phyloP scores from a whole-genome alignment of 2,113 vertebrate genomes.

The Hassar affinis region DNA sequence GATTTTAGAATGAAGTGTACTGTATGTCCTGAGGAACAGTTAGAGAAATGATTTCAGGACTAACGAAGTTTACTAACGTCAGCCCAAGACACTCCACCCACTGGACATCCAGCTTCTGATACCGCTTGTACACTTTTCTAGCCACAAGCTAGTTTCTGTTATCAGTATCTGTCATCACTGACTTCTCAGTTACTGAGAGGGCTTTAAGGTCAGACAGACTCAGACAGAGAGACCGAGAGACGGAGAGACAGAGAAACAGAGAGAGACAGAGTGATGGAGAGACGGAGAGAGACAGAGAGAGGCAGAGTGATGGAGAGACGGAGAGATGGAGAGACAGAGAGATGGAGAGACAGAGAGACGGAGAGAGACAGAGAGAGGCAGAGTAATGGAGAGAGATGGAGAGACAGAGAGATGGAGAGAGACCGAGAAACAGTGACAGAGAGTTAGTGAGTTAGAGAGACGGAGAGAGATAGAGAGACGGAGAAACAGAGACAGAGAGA shows the following conservation, averaged over 20 bases:
- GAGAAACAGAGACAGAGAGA: not conserved
- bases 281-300: constrained; percentile 7
- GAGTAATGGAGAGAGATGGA: not conserved
- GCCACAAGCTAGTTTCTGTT: not conserved
- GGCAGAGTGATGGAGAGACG: too few species aligned
- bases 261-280: constrained; percentile 27
- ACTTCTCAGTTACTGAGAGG: not conserved
- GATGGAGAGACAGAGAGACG: not conserved
- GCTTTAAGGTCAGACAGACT: constrained; percentile 36
- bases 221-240: not conserved
- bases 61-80: not conserved
- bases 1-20: not conserved
- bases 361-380: not conserved
- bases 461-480: too few species aligned
- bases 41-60: not conserved
- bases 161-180: not conserved
- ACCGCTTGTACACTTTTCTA: not conserved
- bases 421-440: too few species aligned
- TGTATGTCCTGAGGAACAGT: not conserved
- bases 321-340: not conserved
- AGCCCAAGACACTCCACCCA: not conserved
- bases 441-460: not conserved
- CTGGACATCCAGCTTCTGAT: not conserved
- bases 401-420: not conserved
- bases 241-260: too few species aligned